Evolutionary conservation across 2,888 invertebrate species (phyloP), one percentile per base, ranked within the genome.

Genomic region (Balanococcus diminutus): DNA sequence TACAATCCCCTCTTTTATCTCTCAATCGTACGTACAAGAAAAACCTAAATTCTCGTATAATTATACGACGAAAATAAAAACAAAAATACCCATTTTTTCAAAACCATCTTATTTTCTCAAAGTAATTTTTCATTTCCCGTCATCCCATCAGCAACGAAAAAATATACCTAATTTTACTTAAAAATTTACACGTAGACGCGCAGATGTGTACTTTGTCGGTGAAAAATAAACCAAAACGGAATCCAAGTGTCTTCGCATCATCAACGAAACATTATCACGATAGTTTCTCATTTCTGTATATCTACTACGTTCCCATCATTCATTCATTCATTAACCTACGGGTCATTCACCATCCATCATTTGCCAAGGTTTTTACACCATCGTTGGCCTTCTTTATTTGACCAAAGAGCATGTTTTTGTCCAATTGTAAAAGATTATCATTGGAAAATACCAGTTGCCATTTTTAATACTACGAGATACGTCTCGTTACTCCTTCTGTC

Each of bases 271-370:
- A 79, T 36, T 19, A 79, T 36, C 32, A 79, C 31, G 75, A 79
- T 36, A 19, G 67, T 36, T 79, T 79, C 75, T 19, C 36, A 79
- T 79, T 36, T 32, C 75, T 75, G 46, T n/a, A 19, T 56, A 56
- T n/a, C 56, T 79, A 28, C 19, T n/a, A 79, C 75, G 75, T 79
- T 79, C 75, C 36, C 75, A 79, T 79, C 75, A 79, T 36, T 36
- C 75, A 79, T 36, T 79, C 75, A 79, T 79, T 79, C 75, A 79
- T 79, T 79, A 79, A 79, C 75, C 75, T 31, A 79, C n/a, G 36
- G 75, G 75, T 79, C 75, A 79, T 79, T 79, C 75, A 79, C 75
- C 75, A 79, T 79, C 36, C 75, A 79, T 79, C 75, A 79, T 79
- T 36, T 36, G 22, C 36, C 75, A 79, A 79, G 75, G 75, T 79